Percentiles rank a stretch among this genome's conserved stretches.
These are phyloP conservation scores for Dermatophagoides farinae DNA, from an alignment of 1,140 invertebrate genomes.

Conservation along the genomic window DNA sequence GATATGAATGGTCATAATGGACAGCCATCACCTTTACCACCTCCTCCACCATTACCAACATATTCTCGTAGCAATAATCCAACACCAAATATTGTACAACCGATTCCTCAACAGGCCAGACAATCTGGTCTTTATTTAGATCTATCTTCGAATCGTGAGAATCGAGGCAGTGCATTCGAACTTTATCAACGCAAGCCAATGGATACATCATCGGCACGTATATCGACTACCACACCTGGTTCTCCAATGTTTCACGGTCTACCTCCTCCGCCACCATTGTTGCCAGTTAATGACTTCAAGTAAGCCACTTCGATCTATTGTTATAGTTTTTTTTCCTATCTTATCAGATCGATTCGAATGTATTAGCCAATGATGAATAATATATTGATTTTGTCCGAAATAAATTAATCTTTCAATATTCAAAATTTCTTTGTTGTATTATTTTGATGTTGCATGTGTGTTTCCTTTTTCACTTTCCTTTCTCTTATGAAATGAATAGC, in stretches of 20 bases:
- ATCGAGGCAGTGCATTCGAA: conserved; percentile 81
- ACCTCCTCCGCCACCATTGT: conserved; percentile 11
- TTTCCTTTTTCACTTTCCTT: too few relatives aligned
- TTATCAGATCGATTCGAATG: too few relatives aligned
- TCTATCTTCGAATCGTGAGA: conserved; percentile 54
- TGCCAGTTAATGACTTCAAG: conserved; percentile 10
- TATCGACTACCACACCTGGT: conserved; percentile 18
- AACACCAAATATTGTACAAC: conserved; percentile 23
- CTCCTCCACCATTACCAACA: conserved; percentile 15
- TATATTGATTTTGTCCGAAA: too few relatives aligned
- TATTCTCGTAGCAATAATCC: conserved; percentile 11
- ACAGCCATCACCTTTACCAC: conserved; percentile 17
- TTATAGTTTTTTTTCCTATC: too few relatives aligned
- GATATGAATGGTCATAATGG: neutral
- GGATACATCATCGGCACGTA: neutral
- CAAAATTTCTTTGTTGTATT: too few relatives aligned
- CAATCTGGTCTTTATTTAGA: conserved; percentile 35
- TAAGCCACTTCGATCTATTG: neutral
- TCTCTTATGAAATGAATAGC: too few relatives aligned
- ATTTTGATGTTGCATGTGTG: too few relatives aligned
- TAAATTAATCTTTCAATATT: too few relatives aligned
- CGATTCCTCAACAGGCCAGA: conserved; percentile 15
- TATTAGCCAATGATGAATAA: too few relatives aligned
- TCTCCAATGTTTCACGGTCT: conserved; percentile 16
- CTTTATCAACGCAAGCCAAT: conserved; percentile 62